A percentile compares a stretch with the other conserved stretches of the same genome.
Conservation (phyloP, 2,797 vertebrate genomes). For the Coracias cyanogaster region DNA sequence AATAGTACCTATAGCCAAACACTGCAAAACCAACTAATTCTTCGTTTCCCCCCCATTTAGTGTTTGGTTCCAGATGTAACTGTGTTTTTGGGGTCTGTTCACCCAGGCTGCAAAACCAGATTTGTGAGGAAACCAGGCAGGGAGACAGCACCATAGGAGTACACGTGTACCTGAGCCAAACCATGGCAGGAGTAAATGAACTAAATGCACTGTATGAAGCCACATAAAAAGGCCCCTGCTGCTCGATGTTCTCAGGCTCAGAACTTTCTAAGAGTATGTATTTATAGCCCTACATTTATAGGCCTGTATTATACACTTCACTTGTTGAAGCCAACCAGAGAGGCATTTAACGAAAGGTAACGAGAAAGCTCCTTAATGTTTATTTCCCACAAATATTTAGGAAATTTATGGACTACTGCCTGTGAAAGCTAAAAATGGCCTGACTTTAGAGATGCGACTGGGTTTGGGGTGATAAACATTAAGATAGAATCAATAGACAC, state of each 20-base stretch:
- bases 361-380: background rate
- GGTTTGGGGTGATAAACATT: background rate
- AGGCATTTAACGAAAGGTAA: background rate
- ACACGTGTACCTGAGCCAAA: background rate
- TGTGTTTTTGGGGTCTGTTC: slow-evolving; percentile 4
- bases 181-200: slow-evolving; percentile 13
- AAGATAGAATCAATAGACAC: background rate
- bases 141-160: background rate
- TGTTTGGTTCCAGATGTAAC: slow-evolving; percentile 32
- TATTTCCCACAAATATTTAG: background rate
- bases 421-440: background rate
- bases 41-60: background rate
- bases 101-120: background rate
- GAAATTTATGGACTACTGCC: background rate
- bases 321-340: background rate
- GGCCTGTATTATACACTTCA: background rate
- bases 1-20: slow-evolving; percentile 18
- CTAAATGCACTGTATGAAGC: slow-evolving; percentile 1
- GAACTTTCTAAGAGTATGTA: slow-evolving; percentile 38
- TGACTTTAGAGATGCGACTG: background rate
- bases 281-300: slow-evolving; percentile 40
- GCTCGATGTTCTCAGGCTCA: slow-evolving; percentile 30
- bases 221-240: slow-evolving; percentile 44
- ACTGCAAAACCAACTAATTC: slow-evolving; percentile 38
- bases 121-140: slow-evolving; percentile 38